Conservation (phyloP, 2,888 invertebrate species). For the Amphipoea lucens region DNA sequence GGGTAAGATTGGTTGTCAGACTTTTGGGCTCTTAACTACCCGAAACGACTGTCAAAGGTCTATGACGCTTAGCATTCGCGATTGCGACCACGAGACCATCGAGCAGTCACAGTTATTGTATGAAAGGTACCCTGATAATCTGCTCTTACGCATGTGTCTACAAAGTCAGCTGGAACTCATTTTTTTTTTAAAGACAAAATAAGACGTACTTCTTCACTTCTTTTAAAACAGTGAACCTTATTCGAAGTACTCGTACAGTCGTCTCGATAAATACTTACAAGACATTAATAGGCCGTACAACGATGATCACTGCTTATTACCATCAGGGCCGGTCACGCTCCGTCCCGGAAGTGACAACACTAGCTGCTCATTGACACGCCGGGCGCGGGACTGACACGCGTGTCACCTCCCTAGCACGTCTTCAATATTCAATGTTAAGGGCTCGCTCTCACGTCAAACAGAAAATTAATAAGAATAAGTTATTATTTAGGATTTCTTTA, state of each 20-base stretch:
- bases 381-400: conserved; percentile 67
- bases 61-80: no score
- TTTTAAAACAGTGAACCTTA: neutral
- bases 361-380: conserved; percentile 68
- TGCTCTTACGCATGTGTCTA: neutral
- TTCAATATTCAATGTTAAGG: conserved; percentile 68
- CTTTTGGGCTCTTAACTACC: no score
- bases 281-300: conserved; percentile 65
- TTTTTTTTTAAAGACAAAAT: no score
- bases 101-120: no score
- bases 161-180: neutral
- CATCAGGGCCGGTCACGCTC: conserved; percentile 70
- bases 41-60: no score
- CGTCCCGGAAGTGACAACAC: conserved; percentile 72
- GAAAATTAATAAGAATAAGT: no score
- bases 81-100: no score
- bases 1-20: no score
- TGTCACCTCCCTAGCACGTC: conserved; percentile 67
- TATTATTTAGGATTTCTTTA: neutral
- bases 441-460: conserved; percentile 28
- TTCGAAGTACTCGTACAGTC: conserved; percentile 30
- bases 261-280: conserved; percentile 62
- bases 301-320: conserved; percentile 66
- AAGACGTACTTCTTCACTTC: neutral
- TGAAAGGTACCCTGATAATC: neutral